Percentiles rank a stretch among this genome's conserved stretches.
Conservation (phyloP, 1,140 invertebrate species). For the Macrosteles quadrilineatus region DNA sequence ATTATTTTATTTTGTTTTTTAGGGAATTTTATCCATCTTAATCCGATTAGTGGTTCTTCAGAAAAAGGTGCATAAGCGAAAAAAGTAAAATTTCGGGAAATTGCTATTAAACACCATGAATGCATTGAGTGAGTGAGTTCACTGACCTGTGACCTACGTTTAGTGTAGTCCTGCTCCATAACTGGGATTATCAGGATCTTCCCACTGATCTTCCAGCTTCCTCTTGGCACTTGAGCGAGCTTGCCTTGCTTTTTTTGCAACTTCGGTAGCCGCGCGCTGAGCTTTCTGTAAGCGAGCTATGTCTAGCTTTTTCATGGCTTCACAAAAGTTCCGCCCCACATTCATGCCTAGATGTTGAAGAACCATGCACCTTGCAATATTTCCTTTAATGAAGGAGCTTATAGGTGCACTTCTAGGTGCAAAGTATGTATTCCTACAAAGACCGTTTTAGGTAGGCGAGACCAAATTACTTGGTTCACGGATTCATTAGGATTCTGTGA, state of each 20-base stretch:
- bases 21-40: not conserved
- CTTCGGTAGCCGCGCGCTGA: not conserved
- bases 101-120: not conserved
- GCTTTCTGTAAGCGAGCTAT: too few relatives aligned
- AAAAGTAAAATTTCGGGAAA: constrained; percentile 10
- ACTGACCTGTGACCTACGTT: too few relatives aligned
- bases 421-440: not conserved
- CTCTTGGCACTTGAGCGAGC: not conserved
- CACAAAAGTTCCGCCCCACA: not conserved
- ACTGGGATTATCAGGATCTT: too few relatives aligned
- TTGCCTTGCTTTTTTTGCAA: constrained; percentile 5
- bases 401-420: not conserved
- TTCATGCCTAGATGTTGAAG: not conserved
- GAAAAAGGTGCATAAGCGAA: not conserved
- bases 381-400: not conserved
- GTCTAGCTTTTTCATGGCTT: not conserved
- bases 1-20: too few relatives aligned
- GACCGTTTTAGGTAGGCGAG: not conserved
- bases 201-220: too few relatives aligned
- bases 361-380: not conserved
- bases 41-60: too few relatives aligned
- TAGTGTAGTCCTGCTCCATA: too few relatives aligned
- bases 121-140: not conserved
- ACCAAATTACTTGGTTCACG: constrained; percentile 10
- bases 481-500: constrained; percentile 20